Base-by-base conservation (phyloP, 2,113 vertebrate genomes). In the Saimiri boliviensis region DNA sequence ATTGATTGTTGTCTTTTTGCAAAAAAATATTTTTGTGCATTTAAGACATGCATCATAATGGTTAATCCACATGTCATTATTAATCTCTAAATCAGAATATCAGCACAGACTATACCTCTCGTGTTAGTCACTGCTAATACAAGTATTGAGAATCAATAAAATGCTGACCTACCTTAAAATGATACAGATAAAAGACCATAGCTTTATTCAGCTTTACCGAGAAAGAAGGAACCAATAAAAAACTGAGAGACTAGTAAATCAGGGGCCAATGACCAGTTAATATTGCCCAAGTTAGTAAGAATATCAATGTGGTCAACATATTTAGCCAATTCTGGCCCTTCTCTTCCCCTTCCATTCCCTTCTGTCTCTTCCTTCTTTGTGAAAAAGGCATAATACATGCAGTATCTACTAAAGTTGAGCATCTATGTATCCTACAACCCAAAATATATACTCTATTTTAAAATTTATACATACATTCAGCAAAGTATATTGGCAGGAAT, bases 401-500 rank as follows among this genome's bases (percentile, higher is more conserved):
- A 25, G 8, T 52, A 81, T 17, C 8, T 82, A 49, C 16, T 40
- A 73, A 63, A 79, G 35, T 25, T 49, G 2, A 49, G 13, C 4
- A 58, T 35, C 35, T 74, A 11, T 11, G 47, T 37, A 85, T 40
- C 2, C 35, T 87, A 35, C 80, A 13, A 71, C 1, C 20, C 56
- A 86, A 27, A 11, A 77, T 21, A 52, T 30, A 79, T 13, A 45
- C 13, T 63, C 2, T 27, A 3, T 40, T 17, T 63, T 63, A 54
- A 79, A 94, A 89, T 74, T 1, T 92, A 42, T 37, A 54, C 21
- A 70, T 70, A 74, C 66, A 76, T 32, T 89, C 74, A 47, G 23
- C 0, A 47, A 95, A 92, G 80, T 56, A 70, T 19, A 91, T 86
- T 84, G n/a, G 17, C 10, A 95, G 49, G 63, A 87, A 94, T 83